Evolutionary conservation across 1,140 invertebrate species (phyloP).

Genomic region (Coenobita brevimanus): DNA sequence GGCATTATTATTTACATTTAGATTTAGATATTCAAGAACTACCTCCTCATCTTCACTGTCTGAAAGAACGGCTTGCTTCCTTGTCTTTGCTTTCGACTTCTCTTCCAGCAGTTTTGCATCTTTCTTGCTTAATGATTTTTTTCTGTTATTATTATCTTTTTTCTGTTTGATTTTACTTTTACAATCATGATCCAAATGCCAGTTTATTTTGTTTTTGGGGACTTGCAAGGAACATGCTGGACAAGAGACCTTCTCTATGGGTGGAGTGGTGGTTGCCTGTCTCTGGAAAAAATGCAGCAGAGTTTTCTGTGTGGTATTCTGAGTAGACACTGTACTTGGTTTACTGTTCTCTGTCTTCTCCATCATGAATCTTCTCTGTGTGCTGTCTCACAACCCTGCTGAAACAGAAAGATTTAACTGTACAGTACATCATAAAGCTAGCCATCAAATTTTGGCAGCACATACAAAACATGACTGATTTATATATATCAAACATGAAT

Average conservation of each 20-base stretch:
- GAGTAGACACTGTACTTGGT: background rate
- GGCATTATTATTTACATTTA: background rate
- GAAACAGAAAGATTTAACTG: too few species aligned
- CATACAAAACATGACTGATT: too few species aligned
- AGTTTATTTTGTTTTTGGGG: constrained; percentile 37
- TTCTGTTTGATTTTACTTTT: constrained; percentile 12
- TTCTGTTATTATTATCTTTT: constrained; percentile 24
- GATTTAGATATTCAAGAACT: background rate
- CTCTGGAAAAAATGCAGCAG: constrained; percentile 3
- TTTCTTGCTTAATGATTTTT: background rate
- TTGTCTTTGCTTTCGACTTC: background rate
- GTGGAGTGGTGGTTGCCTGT: background rate
- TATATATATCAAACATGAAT: too few species aligned
- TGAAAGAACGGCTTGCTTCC: constrained; percentile 2
- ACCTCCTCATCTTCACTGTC: constrained; percentile 38
- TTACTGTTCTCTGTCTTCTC: constrained; percentile 11
- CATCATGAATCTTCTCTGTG: background rate
- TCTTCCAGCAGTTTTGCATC: background rate
- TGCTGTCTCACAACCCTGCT: too few species aligned
- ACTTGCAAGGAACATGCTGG: constrained; percentile 29
- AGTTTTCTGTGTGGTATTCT: background rate
- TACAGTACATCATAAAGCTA: too few species aligned
- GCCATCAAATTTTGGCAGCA: too few species aligned
- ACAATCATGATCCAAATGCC: constrained; percentile 59
- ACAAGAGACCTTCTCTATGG: constrained; percentile 36